A percentile compares a stretch with the other conserved stretches of the same genome.
Evolutionary conservation across 2,888 invertebrate species (phyloP).

Genomic region (Drosophila leonis): DNA sequence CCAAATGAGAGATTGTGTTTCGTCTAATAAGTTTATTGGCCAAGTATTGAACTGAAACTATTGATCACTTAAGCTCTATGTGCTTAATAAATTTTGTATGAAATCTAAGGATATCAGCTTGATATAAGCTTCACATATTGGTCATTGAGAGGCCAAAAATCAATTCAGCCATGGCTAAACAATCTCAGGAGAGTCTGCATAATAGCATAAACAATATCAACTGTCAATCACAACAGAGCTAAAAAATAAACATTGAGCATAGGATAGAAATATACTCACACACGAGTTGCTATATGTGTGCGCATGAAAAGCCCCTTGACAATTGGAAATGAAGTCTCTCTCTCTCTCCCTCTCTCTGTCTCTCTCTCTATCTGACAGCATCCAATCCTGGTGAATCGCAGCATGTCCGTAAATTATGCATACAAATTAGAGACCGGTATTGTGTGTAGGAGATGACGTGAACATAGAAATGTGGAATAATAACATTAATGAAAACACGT

Average conservation of each 20-base stretch:
- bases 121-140: not conserved
- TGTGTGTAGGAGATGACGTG: conserved; percentile 64
- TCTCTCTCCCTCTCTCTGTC: not conserved
- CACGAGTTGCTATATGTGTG: not conserved
- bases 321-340: conserved; percentile 42
- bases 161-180: conserved; percentile 30
- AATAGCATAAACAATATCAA: conserved; percentile 35
- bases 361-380: not conserved
- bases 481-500: conserved; percentile 80
- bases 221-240: conserved; percentile 38
- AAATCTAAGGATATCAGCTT: not conserved
- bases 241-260: conserved; percentile 26
- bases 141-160: not conserved
- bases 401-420: conserved; percentile 72
- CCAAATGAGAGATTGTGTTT: no score
- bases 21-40: not conserved
- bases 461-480: conserved; percentile 78
- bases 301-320: conserved; percentile 40
- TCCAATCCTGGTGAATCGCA: conserved; percentile 17
- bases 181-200: conserved; percentile 16
- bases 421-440: conserved; percentile 73
- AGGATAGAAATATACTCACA: conserved; percentile 2
- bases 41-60: not conserved
- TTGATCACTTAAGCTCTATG: not conserved
- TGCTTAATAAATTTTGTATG: not conserved